A percentile compares a stretch with the other conserved stretches of the same genome.
Conservation (phyloP, 2,113 vertebrate genomes). For the Amphiprion percula region DNA sequence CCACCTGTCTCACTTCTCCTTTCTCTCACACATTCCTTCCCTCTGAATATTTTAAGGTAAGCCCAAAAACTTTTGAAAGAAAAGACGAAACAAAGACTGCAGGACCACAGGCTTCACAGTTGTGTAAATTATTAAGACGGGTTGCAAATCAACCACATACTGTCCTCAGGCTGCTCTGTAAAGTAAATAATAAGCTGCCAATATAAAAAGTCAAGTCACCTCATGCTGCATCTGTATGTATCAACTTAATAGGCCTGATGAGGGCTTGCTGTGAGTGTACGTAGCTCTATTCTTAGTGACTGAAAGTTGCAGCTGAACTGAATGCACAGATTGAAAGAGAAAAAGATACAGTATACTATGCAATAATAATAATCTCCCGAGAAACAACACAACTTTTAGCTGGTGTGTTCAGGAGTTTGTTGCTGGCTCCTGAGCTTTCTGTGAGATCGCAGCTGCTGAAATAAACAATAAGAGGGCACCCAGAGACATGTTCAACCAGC, state of each 20-base stretch:
- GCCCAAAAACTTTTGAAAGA: not conserved
- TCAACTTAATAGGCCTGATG: constrained; percentile 31
- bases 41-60: not conserved
- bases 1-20: not conserved
- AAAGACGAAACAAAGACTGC: not conserved
- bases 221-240: constrained; percentile 30
- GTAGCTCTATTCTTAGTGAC: constrained; percentile 48
- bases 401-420: constrained; percentile 9
- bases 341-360: not conserved
- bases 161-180: not conserved
- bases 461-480: not conserved
- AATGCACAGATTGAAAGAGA: constrained; percentile 39
- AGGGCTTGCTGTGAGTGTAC: constrained; percentile 20
- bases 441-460: constrained; percentile 10
- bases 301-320: constrained; percentile 8
- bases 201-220: constrained; percentile 1
- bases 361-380: constrained; percentile 15
- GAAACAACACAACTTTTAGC: constrained; percentile 23
- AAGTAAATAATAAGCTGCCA: constrained; percentile 38
- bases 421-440: constrained; percentile 9
- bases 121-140: constrained; percentile 25
- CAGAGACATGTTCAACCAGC: not conserved
- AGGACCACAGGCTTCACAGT: constrained; percentile 9
- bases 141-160: constrained; percentile 13
- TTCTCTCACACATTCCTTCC: not conserved